Evolutionary conservation across 2,888 invertebrate species (phyloP).

Genomic region (Orchesellides sinensis): DNA sequence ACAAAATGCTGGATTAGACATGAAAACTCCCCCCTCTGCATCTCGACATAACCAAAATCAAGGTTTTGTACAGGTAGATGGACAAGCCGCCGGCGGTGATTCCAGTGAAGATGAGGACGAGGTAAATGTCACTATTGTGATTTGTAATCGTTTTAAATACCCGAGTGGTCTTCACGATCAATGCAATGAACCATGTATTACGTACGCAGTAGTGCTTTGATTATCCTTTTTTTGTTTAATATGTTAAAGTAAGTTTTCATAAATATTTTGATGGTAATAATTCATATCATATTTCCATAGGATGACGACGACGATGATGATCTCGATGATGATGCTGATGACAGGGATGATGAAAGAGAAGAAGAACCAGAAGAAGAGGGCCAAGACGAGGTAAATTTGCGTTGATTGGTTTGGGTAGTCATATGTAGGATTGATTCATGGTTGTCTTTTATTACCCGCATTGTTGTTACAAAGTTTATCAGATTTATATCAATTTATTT

Average conservation of each 20-base stretch:
- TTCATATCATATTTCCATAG: slow-evolving; percentile 77
- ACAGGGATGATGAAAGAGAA: slow-evolving; percentile 77
- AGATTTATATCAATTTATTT: background rate
- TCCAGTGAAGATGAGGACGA: slow-evolving; percentile 70
- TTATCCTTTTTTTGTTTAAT: too few relatives aligned
- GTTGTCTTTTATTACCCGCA: too few relatives aligned
- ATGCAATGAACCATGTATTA: too few relatives aligned
- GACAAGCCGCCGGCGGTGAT: slow-evolving; percentile 67
- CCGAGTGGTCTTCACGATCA: too few relatives aligned
- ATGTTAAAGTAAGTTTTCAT: too few relatives aligned
- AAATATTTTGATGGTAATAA: background rate
- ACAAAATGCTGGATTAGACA: slow-evolving; percentile 77
- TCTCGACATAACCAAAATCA: slow-evolving; percentile 60
- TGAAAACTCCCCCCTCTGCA: slow-evolving; percentile 51
- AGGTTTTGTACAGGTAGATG: slow-evolving; percentile 68
- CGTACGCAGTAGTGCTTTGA: too few relatives aligned
- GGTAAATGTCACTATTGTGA: too few relatives aligned
- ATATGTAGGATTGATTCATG: too few relatives aligned
- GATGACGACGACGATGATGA: slow-evolving; percentile 88
- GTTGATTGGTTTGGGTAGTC: background rate
- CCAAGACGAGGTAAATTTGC: slow-evolving; percentile 78
- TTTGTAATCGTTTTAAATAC: too few relatives aligned
- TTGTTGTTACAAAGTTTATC: too few relatives aligned
- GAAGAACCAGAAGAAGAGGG: slow-evolving; percentile 82
- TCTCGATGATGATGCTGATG: slow-evolving; percentile 78